Base-by-base conservation (phyloP, 2,113 vertebrate species). In the Xiphorhynchus elegans region DNA sequence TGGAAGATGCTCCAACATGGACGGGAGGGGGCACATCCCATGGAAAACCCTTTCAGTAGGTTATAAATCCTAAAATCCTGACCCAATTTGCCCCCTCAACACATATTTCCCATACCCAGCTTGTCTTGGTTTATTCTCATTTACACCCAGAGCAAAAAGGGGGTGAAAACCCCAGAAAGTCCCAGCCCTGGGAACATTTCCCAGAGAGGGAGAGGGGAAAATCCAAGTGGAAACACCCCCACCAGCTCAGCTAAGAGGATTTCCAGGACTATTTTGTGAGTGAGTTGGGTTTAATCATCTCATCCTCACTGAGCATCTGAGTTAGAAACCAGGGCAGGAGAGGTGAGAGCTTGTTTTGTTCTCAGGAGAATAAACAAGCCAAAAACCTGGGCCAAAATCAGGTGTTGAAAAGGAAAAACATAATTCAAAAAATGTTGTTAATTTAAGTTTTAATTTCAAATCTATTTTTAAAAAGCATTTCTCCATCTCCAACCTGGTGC, bases 71-170 rank as follows among this genome's bases (percentile, higher is more conserved):
- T 9, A 37, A 72, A 87, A 53, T 49, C 4, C 31, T 1, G 11
- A 5, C 13, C 11, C 0, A 0, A 0, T 56, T 84, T 40, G 7
- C 15, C 23, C 25, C 31, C 3, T 3, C 13, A 11, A 6, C 2
- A 15, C 0, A 0, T 4, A 1, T 58, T 78, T 70, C 60, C 52
- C 26, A 49, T 35, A 7, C 53, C 6, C 11, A 3, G 9, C 40
- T 70, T 1, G 1, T 3, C 56, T 58, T 74, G 33, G 7, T 5
- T 81, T 29, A 5, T 47, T 78, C 52, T 60, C 4, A 20, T 44
- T 91, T 46, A 50, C 2, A 21, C 6, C 29, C 1, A 1, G 56
- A 50, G 33, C 10, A 47, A 72, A 52, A 39, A 39, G 6, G 7
- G 18, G 25, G 7, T 37, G 49, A 31, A 79, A 14, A n/a, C 5